These are phyloP conservation scores for Conchocele bisecta DNA, from an alignment of 2,888 invertebrate genomes.

Conservation along the genomic window DNA sequence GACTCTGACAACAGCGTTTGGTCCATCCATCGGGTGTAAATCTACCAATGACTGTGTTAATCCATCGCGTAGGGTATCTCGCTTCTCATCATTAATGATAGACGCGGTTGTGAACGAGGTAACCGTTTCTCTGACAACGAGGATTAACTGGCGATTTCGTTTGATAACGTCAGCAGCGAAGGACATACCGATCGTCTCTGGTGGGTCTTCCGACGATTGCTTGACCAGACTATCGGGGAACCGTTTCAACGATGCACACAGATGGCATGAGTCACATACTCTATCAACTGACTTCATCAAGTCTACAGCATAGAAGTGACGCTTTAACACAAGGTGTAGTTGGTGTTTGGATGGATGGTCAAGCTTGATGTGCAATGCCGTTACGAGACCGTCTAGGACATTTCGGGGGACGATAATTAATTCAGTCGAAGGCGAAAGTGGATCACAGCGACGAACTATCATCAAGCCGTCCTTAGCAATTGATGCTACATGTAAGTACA, in stretches of 20 bases:
- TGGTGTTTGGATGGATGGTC: slow-evolving; percentile 58
- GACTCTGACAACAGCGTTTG: slow-evolving; percentile 52
- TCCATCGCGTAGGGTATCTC: slow-evolving; percentile 33
- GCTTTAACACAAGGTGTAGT: slow-evolving; percentile 44
- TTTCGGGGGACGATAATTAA: slow-evolving; percentile 52
- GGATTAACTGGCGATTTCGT: slow-evolving; percentile 51
- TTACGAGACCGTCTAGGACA: slow-evolving; percentile 52
- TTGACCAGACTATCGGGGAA: slow-evolving; percentile 31
- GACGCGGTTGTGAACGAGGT: slow-evolving; percentile 32
- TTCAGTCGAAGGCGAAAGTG: slow-evolving; percentile 31
- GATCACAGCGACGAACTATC: slow-evolving; percentile 30
- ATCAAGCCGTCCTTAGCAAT: slow-evolving; percentile 59
- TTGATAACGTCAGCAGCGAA: slow-evolving; percentile 65
- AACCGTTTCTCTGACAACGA: slow-evolving; percentile 43
- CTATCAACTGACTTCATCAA: slow-evolving; percentile 27
- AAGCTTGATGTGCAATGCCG: slow-evolving; percentile 53
- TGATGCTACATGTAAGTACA: slow-evolving; percentile 46
- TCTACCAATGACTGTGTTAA: slow-evolving; percentile 13
- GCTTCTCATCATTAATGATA: slow-evolving; percentile 41
- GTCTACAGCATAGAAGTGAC: slow-evolving; percentile 57
- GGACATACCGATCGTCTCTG: slow-evolving; percentile 39
- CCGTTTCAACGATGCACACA: slow-evolving; percentile 53
- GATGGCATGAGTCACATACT: too few species aligned
- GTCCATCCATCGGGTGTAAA: slow-evolving; percentile 50
- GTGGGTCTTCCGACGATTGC: slow-evolving; percentile 55